A percentile compares a stretch with the other conserved stretches of the same genome.
phyloP scores from a whole-genome alignment of 2,113 vertebrate genomes.

The Pungitius pungitius region DNA sequence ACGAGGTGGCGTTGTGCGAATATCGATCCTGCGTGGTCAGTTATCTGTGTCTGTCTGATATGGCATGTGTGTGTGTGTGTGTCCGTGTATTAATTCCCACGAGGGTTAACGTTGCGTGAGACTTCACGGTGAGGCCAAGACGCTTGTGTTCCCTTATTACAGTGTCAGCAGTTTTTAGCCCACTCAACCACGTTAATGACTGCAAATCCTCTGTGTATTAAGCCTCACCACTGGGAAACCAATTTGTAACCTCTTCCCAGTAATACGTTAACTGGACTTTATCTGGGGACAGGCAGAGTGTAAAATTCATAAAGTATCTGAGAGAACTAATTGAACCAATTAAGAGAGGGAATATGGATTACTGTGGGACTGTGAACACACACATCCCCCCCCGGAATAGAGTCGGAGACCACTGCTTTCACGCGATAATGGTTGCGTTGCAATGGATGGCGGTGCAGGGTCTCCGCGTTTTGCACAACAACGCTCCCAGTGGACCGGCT shows the following conservation, averaged over 20 bases:
- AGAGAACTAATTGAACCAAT: constrained; percentile 79
- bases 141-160: constrained; percentile 64
- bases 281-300: constrained; percentile 74
- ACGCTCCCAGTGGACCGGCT: constrained; percentile 19
- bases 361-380: constrained; percentile 54
- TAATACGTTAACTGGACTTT: constrained; percentile 76
- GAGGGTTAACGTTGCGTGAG: constrained; percentile 21
- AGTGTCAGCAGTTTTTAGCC: constrained; percentile 71
- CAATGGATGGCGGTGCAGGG: constrained; percentile 53
- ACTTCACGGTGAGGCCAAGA: constrained; percentile 47
- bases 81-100: constrained; percentile 34
- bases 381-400: constrained; percentile 61
- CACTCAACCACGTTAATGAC: constrained; percentile 74
- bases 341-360: constrained; percentile 77
- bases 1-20: constrained; percentile 11
- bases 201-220: constrained; percentile 70
- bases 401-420: constrained; percentile 59
- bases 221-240: constrained; percentile 67
- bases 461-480: constrained; percentile 31
- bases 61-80: constrained; percentile 9
- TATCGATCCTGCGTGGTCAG: constrained; percentile 40
- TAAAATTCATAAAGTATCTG: constrained; percentile 76
- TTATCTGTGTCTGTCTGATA: constrained; percentile 26
- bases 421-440: constrained; percentile 64
- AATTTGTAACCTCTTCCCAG: constrained; percentile 78